phyloP scores from a whole-genome alignment of 2,113 vertebrate species.

The Daboia siamensis region DNA sequence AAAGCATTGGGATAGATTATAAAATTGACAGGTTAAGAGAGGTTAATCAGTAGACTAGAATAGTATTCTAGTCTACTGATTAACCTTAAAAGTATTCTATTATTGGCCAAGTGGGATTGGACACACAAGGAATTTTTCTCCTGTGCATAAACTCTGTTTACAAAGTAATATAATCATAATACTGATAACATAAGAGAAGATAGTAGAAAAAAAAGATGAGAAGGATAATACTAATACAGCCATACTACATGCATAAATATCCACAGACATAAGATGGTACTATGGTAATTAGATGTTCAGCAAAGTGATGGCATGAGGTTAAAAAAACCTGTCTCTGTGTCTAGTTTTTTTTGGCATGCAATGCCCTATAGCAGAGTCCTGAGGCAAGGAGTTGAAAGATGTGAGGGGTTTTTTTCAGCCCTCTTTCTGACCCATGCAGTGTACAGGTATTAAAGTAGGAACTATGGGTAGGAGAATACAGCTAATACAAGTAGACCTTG shows the following conservation, averaged over 20 bases:
- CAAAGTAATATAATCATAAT: background rate
- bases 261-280: background rate
- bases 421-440: background rate
- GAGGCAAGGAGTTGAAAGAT: background rate
- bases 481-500: background rate
- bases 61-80: background rate
- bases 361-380: background rate
- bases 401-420: background rate
- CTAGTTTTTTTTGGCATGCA: background rate
- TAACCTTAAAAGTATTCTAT: background rate
- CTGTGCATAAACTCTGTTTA: background rate
- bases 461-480: background rate
- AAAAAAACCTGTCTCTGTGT: background rate
- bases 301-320: background rate
- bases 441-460: background rate
- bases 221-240: background rate
- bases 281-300: background rate
- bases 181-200: background rate
- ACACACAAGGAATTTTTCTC: background rate
- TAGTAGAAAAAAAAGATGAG: background rate
- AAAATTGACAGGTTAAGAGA: background rate
- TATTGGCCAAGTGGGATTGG: background rate
- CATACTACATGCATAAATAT: background rate
- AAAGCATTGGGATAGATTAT: background rate
- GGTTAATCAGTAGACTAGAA: background rate